Evolutionary conservation across 2,888 invertebrate species (phyloP).

Genomic region (Idaea straminata): DNA sequence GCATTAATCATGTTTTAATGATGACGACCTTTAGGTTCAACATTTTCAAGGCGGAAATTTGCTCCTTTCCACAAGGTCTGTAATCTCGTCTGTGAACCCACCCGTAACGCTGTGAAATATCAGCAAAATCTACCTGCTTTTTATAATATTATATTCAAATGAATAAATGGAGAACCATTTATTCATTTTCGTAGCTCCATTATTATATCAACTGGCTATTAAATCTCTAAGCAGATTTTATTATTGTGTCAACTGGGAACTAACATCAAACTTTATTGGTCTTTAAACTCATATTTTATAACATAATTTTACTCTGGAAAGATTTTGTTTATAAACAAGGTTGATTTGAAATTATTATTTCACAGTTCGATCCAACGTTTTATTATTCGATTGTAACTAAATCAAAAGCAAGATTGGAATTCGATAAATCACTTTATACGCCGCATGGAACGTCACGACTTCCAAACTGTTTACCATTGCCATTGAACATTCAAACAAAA

Average conservation of each 20-base stretch:
- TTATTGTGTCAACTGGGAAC: not conserved
- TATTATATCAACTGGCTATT: not conserved
- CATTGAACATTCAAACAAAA: constrained; percentile 50
- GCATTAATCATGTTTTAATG: constrained; percentile 44
- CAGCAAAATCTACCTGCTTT: not conserved
- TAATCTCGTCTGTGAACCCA: constrained; percentile 29
- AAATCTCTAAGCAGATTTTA: not conserved
- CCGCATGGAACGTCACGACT: constrained; percentile 34
- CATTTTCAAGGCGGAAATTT: constrained; percentile 41
- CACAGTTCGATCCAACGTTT: not conserved
- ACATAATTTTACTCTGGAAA: not conserved
- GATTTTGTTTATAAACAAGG: not conserved
- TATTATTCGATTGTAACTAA: constrained; percentile 13
- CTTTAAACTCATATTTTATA: too few species aligned
- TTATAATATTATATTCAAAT: constrained; percentile 5
- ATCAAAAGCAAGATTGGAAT: constrained; percentile 35
- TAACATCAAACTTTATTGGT: not conserved
- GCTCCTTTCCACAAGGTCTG: constrained; percentile 29
- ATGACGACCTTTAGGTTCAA: constrained; percentile 30
- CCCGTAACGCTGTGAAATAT: constrained; percentile 6
- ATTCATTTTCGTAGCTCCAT: not conserved
- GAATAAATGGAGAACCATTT: constrained; percentile 13
- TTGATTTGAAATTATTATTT: not conserved
- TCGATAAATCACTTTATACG: constrained; percentile 43
- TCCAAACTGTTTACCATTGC: constrained; percentile 34